Evolutionary conservation across 2,113 vertebrate genomes (phyloP).

Genomic region (Catharus fuscescens): DNA sequence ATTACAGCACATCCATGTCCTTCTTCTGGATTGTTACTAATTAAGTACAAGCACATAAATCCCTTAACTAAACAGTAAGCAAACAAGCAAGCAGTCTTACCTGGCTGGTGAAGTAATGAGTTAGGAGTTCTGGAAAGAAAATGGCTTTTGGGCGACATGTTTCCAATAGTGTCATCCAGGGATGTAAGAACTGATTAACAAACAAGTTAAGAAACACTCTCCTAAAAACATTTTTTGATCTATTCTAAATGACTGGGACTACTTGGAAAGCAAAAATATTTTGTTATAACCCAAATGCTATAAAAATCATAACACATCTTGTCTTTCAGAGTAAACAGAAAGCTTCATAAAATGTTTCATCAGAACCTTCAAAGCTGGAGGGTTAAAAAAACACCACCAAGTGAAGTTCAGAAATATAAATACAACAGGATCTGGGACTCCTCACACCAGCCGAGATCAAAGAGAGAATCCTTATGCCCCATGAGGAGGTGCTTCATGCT

Average conservation of each 20-base stretch:
- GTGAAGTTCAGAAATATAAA: background rate
- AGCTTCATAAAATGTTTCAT: background rate
- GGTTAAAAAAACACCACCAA: background rate
- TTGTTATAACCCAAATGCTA: background rate
- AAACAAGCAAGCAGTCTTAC: constrained; percentile 64
- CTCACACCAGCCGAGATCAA: background rate
- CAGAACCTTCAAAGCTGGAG: background rate
- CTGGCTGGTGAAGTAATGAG: constrained; percentile 67
- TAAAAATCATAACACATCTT: background rate
- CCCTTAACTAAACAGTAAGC: background rate
- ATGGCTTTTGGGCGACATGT: constrained; percentile 58
- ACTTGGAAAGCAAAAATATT: background rate
- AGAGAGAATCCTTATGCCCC: background rate
- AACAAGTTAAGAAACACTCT: constrained; percentile 65
- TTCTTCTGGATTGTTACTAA: background rate
- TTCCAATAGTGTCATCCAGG: constrained; percentile 72
- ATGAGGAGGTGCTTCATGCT: background rate
- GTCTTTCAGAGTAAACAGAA: background rate
- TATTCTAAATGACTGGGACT: background rate
- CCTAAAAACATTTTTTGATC: background rate
- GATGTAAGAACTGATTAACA: constrained; percentile 66
- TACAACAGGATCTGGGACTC: background rate
- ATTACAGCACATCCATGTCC: background rate
- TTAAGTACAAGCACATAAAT: background rate
- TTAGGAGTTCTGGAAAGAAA: constrained; percentile 67